Base-by-base conservation (phyloP, 2,888 invertebrate genomes). In the Himalopsyche japonica region DNA sequence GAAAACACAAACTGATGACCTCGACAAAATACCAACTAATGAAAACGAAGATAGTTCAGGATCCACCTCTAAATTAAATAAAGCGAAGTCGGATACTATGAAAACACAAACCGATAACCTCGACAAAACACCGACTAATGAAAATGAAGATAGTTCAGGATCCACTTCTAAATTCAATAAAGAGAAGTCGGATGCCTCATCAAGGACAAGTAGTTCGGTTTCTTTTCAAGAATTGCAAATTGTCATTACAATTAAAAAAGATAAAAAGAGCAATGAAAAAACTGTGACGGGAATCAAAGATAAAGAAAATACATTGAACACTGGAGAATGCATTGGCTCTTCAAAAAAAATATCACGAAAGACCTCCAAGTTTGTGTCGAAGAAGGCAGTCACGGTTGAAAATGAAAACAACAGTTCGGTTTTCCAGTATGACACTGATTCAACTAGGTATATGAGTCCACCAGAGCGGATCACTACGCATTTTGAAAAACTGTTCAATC, bases 371-470 rank as follows among this genome's bases (percentile, higher is more conserved):
- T 81, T 79, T 47, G 79, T 82, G 1, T 64, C 85, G 6, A 85
- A 85, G 24, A 85, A 85, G 47, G 76, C 81, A 48, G 79, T 83
- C 3, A 81, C 34, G n/a, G 37, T 81, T n/a, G 79, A 79, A 43
- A 84, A 82, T 12, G 82, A 76, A 34, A 80, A 43, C 8, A 81
- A 27, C 64, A 83, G 80, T 47, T 78, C 85, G 0, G 78, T 32
- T 24, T n/a, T 77, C 10, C 77, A 57, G 82, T 91, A 92, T 90
- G 92, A 92, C 87, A 92, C 92, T 1, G 92, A 92, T 18, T 92
- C 92, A 3, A 92, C 92, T 12, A 90, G 92, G 0, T 92, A 92
- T 86, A 90, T 92, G 92, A 92, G 92, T 86, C 92, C 92, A 7
- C 92, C 92, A 64, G 92, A 92, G 85, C 88, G 90, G 86, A 89